Evolutionary conservation across 2,113 vertebrate species (phyloP).

Genomic region (Regulus satrapa): DNA sequence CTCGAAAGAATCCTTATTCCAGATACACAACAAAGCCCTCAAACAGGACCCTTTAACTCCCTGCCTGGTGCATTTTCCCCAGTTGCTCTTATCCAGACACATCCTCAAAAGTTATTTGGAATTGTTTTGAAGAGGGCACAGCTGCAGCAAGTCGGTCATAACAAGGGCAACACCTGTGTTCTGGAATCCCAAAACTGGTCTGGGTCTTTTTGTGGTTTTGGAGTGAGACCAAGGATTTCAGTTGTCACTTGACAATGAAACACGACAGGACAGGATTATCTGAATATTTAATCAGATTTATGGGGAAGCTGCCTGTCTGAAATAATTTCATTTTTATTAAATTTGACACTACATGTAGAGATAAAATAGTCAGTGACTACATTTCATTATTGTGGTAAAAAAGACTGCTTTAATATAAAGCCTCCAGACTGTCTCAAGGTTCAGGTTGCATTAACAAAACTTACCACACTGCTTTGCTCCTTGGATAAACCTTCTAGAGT

Average conservation of each 20-base stretch:
- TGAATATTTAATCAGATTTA: constrained; percentile 15
- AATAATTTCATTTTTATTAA: neutral
- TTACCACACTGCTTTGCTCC: neutral
- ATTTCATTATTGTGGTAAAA: neutral
- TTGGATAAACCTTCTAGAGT: neutral
- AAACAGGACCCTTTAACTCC: neutral
- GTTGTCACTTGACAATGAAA: neutral
- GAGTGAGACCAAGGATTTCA: neutral
- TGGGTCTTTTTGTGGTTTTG: neutral
- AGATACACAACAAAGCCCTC: neutral
- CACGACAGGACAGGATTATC: neutral
- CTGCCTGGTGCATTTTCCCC: neutral
- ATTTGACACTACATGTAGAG: neutral
- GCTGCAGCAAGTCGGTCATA: neutral
- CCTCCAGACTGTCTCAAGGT: neutral
- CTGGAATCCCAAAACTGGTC: neutral
- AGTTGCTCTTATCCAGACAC: neutral
- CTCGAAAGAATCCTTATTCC: neutral
- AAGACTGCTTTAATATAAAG: neutral
- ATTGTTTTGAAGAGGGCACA: neutral
- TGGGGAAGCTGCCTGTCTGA: neutral
- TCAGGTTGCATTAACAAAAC: neutral
- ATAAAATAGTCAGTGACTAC: neutral
- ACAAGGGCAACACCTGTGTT: neutral
- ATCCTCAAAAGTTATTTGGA: neutral